Base-by-base conservation (phyloP, 2,888 invertebrate species). In the Limulus polyphemus region DNA sequence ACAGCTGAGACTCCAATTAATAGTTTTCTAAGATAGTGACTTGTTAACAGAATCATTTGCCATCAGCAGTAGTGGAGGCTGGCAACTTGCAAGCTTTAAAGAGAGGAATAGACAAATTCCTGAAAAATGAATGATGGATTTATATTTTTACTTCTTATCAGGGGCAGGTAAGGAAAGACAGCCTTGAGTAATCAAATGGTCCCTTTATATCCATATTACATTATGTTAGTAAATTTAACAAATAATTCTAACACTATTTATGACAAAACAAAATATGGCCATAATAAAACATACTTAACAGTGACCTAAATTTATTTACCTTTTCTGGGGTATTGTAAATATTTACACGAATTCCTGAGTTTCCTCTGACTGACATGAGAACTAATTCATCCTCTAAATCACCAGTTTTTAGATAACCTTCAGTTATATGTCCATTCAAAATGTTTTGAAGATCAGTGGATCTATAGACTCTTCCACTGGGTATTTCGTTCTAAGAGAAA, bases 391-490 rank as follows among this genome's bases (percentile, higher is more conserved):
- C 84, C 11, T 76, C 74, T 32, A 84, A 72, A 71, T 83, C 82
- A 65, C 80, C 79, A 61, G 83, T 76, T 68, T 80, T 80, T 14
- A 81, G 70, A 67, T 82, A 79, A 9, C 82, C 84, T 54, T 78
- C 73, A 1, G 82, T 79, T 60, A 83, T 77, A 71, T 85, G 85
- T 67, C 81, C 80, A 54, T 81, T 76, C 57, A 82, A 65, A 2
- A 70, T 61, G 9, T 72, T 68, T 10, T 73, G 17, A 14, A 58
- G 51, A 10, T 47, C 14, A 14, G 47, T 32, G 3, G 32, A 32
- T 32, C 32, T 32, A 32, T 32, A 32, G 32, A 32, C 7, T 32
- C 49, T 46, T 47, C 56, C 58, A 11, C 51, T 16, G n/a, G 47
- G 11, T 11, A 63, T 49, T 49, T 65, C 60, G 49, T 65, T 65